phyloP scores from a whole-genome alignment of 2,888 invertebrate species.

The Agrochola circellaris region DNA sequence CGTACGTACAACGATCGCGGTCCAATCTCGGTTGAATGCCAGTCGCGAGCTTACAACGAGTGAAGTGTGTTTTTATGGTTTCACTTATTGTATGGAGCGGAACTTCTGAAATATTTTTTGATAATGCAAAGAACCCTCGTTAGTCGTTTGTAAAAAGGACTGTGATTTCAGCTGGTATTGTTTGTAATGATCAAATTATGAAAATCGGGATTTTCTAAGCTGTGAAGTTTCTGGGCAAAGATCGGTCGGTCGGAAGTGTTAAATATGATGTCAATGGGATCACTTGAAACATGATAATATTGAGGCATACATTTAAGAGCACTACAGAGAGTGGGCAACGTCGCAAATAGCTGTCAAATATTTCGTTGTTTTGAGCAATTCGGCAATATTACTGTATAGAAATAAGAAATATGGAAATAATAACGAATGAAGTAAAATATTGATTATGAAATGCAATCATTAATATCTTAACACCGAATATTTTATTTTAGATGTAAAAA shows the following conservation, averaged over 20 bases:
- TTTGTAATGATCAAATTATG: slow-evolving; percentile 1
- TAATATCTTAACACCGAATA: too few species aligned
- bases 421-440: too few species aligned
- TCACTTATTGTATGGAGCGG: not conserved
- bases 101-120: not conserved
- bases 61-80: not conserved
- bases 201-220: not conserved
- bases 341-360: too few species aligned
- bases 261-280: not conserved
- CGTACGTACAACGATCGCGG: not conserved
- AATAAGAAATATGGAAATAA: too few species aligned
- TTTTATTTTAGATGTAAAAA: too few species aligned
- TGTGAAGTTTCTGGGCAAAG: not conserved
- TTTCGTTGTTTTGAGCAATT: too few species aligned
- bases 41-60: not conserved
- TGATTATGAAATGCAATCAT: too few species aligned
- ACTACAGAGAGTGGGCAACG: too few species aligned
- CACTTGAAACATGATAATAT: not conserved
- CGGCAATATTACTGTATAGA: too few species aligned
- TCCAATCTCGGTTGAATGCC: too few species aligned
- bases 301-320: not conserved
- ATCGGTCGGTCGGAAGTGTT: not conserved
- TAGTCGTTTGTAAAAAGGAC: slow-evolving; percentile 28
- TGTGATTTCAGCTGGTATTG: slow-evolving; percentile 8
- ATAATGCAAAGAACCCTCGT: slow-evolving; percentile 20